Percentiles rank a stretch among this genome's conserved stretches.
Evolutionary conservation across 2,113 vertebrate species (phyloP).

Genomic region (sheep (Ovis aries)): DNA sequence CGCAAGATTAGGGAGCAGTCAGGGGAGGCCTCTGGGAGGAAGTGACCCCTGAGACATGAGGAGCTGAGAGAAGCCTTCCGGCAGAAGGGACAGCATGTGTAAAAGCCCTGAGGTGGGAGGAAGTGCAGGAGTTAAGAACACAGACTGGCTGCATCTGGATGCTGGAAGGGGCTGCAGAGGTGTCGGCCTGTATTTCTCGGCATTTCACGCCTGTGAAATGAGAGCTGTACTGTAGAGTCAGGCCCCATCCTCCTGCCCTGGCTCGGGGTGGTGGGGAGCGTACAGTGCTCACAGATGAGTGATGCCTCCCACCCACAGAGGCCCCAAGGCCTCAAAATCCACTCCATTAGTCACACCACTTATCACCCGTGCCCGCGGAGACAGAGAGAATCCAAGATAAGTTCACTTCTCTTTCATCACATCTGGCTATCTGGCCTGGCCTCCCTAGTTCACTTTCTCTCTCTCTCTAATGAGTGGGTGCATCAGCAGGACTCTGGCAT

Average conservation of each 20-base stretch:
- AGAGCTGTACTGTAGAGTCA: background rate
- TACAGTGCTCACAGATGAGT: background rate
- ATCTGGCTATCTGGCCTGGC: background rate
- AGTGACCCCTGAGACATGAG: background rate
- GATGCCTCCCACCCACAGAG: background rate
- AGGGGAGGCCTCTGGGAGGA: background rate
- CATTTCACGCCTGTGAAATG: background rate
- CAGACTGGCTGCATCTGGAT: background rate
- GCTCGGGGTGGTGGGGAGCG: background rate
- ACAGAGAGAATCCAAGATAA: conserved; percentile 3
- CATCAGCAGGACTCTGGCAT: background rate
- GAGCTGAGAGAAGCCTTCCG: background rate
- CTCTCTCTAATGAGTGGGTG: background rate
- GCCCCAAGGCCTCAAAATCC: background rate
- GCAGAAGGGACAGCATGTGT: background rate
- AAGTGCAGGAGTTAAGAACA: background rate
- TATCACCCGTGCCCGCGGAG: background rate
- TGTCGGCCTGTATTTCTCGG: background rate
- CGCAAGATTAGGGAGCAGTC: background rate
- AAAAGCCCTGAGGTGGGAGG: background rate
- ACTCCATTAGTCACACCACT: background rate
- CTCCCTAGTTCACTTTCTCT: background rate
- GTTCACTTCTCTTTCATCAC: conserved; percentile 1
- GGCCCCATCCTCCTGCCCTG: too few relatives aligned
- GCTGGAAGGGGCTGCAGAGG: background rate